phyloP scores from a whole-genome alignment of 2,797 vertebrate genomes.

The Lepilemur ruficaudatus region DNA sequence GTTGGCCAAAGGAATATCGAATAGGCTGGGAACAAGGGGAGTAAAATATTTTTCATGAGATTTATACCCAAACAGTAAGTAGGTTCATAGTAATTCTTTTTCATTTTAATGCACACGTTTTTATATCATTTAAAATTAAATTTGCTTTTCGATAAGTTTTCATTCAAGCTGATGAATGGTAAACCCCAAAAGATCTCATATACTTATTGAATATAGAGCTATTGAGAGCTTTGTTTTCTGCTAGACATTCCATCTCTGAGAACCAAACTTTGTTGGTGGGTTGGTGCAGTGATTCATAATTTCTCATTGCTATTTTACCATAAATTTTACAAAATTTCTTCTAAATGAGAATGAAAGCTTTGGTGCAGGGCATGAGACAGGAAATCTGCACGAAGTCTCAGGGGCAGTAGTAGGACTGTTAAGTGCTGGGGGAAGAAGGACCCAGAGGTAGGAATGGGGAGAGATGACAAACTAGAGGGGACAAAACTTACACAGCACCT shows the following conservation, averaged over 20 bases:
- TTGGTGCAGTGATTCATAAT: background rate
- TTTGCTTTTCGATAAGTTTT: background rate
- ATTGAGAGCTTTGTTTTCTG: background rate
- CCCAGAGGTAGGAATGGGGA: background rate
- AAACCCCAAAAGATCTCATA: background rate
- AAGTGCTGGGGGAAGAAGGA: background rate
- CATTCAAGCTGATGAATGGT: background rate
- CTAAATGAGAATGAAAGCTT: background rate
- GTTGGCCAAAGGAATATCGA: background rate
- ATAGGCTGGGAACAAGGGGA: background rate
- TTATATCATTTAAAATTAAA: background rate
- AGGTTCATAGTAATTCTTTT: background rate
- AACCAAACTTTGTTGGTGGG: background rate
- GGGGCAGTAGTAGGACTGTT: background rate
- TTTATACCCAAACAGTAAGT: background rate
- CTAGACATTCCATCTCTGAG: background rate
- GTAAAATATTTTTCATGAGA: background rate
- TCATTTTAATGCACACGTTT: background rate
- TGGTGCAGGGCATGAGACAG: background rate
- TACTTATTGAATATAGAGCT: background rate
- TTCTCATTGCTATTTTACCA: background rate
- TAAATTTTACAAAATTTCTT: background rate
- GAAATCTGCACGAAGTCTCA: background rate
- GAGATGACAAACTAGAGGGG: background rate
- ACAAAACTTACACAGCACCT: fast-evolving